Conservation (phyloP, 2,888 invertebrate species). For the Epistrophella euchroma region DNA sequence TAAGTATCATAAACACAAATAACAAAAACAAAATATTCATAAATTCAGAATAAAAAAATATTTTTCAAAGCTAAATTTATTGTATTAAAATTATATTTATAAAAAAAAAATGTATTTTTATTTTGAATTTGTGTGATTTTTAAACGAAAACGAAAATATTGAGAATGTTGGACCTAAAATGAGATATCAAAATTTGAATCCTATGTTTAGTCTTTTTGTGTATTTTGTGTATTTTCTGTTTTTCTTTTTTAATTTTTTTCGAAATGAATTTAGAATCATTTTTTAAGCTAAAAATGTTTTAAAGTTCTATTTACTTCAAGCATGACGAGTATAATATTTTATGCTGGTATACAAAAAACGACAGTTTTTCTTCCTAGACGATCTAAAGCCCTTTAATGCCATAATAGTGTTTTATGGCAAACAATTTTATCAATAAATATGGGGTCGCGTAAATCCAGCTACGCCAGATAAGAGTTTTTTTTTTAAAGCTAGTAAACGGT, state of each 20-base stretch:
- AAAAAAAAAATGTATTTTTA: background rate
- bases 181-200: background rate
- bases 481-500: background rate
- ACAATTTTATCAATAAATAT: background rate
- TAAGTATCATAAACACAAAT: conserved; percentile 45
- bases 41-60: conserved; percentile 5
- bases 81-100: background rate
- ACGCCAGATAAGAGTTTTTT: background rate
- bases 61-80: background rate
- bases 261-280: conserved; percentile 43
- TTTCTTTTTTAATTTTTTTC: conserved; percentile 2
- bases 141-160: background rate
- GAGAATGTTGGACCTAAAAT: background rate
- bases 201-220: background rate
- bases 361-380: background rate
- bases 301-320: conserved; percentile 22
- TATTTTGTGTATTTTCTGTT: background rate
- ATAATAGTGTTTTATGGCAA: background rate
- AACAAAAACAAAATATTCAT: conserved; percentile 11
- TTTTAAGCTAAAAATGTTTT: conserved; percentile 46
- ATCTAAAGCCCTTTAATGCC: background rate
- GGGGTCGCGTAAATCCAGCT: background rate
- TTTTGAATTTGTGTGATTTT: conserved; percentile 21
- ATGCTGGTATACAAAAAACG: background rate
- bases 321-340: too few relatives aligned